Evolutionary conservation across 2,797 vertebrate species (phyloP).

Genomic region (Neostethus bicornis): DNA sequence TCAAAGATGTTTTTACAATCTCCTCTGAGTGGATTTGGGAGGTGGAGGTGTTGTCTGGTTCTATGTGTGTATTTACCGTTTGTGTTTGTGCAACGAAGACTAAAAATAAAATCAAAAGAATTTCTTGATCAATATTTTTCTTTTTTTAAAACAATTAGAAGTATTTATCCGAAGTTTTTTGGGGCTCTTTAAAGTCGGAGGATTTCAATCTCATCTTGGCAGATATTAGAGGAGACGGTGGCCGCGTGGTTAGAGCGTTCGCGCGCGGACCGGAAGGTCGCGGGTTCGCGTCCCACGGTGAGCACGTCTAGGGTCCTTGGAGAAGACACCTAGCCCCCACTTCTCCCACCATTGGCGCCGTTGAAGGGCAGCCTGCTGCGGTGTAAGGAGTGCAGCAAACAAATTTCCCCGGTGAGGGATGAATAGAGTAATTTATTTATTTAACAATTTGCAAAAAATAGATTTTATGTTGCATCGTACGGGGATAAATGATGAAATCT

Average conservation of each 20-base stretch:
- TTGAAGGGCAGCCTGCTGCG: too few species aligned
- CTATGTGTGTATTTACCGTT: constrained; percentile 21
- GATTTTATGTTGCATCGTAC: constrained; percentile 17
- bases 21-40: constrained; percentile 84
- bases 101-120: constrained; percentile 26
- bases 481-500: constrained; percentile 10
- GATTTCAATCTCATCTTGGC: constrained; percentile 14
- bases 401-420: too few species aligned
- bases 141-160: constrained; percentile 15
- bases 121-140: constrained; percentile 6
- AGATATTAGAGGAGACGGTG: too few species aligned
- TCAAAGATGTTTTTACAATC: constrained; percentile 90
- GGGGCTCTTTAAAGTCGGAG: constrained; percentile 1
- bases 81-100: constrained; percentile 29
- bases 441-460: too few species aligned
- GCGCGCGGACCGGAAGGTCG: too few species aligned
- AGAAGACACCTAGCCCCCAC: too few species aligned
- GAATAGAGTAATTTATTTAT: too few species aligned
- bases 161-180: constrained; percentile 5
- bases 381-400: too few species aligned
- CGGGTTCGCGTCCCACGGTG: too few species aligned
- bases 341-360: too few species aligned
- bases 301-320: too few species aligned
- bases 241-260: too few species aligned
- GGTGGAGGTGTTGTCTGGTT: constrained; percentile 47